Base-by-base conservation (phyloP, 2,888 invertebrate species). In the Seira sanloemensis region DNA sequence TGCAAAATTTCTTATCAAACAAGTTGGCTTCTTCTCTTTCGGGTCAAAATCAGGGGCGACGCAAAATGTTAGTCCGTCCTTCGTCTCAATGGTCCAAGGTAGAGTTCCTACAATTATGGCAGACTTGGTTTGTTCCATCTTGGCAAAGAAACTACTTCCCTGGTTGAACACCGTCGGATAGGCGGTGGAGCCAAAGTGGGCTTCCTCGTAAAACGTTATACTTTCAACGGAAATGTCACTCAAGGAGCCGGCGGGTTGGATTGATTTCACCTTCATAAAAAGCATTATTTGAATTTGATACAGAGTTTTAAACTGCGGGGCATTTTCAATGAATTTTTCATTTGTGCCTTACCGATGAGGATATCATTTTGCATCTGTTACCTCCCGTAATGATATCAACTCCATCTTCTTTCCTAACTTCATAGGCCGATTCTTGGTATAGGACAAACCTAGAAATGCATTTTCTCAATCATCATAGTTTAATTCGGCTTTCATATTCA, bases 201-300 rank as follows among this genome's bases (percentile, higher is more conserved):
- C 68, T 12, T 83, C 78, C 50, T 83, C 74, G 24, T 78, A 83
- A 46, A 83, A 83, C 0, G 83, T 83, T 12, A 83, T 78, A 21
- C 78, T 83, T 0, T 73, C 46, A 2, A 58, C 67, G 2, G 19
- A 21, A 21, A 68, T 21, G 4, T 23, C 46, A 9, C 83, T 74
- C 68, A 78, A n/a, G 2, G 83, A 83, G 1, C 78, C 83, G 16
- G 69, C 25, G 0, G 71, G 62, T 26, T 83, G 83, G 7, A 74
- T 74, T 21, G 83, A 83, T 24, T 83, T 83, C 19, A 78, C 78
- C 83, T 83, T 18, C 27, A 72, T 58, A 58, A 7, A 58, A 78
- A 62, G 23, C 23, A 21, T 37, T 37, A 23, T 24, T 21, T n/a
- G n/a, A 58, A n/a, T 58, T 58, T 16, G 4, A 16, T 58, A 9